A percentile compares a stretch with the other conserved stretches of the same genome.
phyloP scores from a whole-genome alignment of 2,888 invertebrate species.

The Agriotes lineatus region DNA sequence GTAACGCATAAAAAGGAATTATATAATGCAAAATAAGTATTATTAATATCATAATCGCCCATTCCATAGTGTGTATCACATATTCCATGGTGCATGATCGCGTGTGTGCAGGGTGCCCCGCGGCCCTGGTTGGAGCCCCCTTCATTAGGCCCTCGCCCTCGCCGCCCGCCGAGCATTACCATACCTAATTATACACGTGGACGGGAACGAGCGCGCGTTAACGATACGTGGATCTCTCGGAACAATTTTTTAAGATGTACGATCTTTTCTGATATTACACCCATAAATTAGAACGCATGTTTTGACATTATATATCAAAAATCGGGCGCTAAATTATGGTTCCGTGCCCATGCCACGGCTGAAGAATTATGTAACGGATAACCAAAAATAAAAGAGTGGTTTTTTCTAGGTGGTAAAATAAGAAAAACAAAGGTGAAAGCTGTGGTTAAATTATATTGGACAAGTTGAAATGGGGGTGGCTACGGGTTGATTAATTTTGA shows the following conservation, averaged over 20 bases:
- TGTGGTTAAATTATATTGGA: too few relatives aligned
- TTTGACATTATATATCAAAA: slow-evolving; percentile 41
- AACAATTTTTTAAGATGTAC: slow-evolving; percentile 39
- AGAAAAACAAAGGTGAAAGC: neutral
- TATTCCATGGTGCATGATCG: slow-evolving; percentile 49
- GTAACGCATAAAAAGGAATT: slow-evolving; percentile 8
- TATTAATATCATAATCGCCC: slow-evolving; percentile 16
- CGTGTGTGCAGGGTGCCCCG: slow-evolving; percentile 57
- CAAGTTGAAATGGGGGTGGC: too few relatives aligned
- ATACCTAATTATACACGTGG: slow-evolving; percentile 67
- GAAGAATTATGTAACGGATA: slow-evolving; percentile 19
- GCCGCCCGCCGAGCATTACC: slow-evolving; percentile 65
- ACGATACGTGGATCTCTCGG: slow-evolving; percentile 41
- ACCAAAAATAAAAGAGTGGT: neutral
- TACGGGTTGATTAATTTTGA: too few relatives aligned
- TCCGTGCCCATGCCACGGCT: neutral
- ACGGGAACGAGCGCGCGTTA: slow-evolving; percentile 46
- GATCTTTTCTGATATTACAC: slow-evolving; percentile 40
- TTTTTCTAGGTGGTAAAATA: neutral
- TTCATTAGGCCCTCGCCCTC: slow-evolving; percentile 62
- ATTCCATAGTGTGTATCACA: neutral
- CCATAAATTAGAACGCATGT: slow-evolving; percentile 31
- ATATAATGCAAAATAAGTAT: slow-evolving; percentile 17
- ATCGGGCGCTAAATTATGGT: slow-evolving; percentile 27
- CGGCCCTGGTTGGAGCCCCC: slow-evolving; percentile 53